A percentile compares a stretch with the other conserved stretches of the same genome.
Conservation (phyloP, 2,113 vertebrate species). For the Pterocles gutturalis region DNA sequence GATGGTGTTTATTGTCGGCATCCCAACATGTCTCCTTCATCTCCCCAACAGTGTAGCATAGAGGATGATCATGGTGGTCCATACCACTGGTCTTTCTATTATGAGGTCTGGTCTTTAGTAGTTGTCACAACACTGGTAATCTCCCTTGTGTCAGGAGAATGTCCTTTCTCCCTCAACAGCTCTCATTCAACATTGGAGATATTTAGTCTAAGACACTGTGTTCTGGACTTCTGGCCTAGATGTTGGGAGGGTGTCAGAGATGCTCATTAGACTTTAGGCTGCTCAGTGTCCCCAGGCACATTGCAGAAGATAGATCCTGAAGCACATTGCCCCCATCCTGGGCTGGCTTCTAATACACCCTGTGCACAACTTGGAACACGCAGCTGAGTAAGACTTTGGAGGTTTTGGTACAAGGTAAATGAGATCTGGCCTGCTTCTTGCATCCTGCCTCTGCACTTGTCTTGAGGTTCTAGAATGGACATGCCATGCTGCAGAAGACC, state of each 20-base stretch:
- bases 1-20: not conserved
- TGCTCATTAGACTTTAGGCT: not conserved
- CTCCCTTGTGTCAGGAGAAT: not conserved
- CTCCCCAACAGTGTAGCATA: not conserved
- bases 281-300: not conserved
- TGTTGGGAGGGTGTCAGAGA: not conserved
- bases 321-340: not conserved
- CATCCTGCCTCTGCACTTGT: not conserved
- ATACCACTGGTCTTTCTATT: not conserved
- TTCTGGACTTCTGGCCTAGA: not conserved
- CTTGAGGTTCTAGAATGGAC: not conserved
- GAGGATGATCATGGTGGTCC: not conserved
- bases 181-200: not conserved
- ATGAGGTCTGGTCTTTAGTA: not conserved
- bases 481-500: not conserved
- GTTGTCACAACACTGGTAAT: not conserved
- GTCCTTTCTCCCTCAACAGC: not conserved
- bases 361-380: fast-evolving
- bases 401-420: not conserved
- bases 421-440: not conserved
- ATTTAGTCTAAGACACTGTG: not conserved
- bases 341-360: not conserved
- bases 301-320: not conserved
- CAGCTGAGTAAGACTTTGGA: not conserved
- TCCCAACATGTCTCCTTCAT: not conserved